Evolutionary conservation across 2,113 vertebrate genomes (phyloP).

Genomic region (Gnathonemus longibarbis): DNA sequence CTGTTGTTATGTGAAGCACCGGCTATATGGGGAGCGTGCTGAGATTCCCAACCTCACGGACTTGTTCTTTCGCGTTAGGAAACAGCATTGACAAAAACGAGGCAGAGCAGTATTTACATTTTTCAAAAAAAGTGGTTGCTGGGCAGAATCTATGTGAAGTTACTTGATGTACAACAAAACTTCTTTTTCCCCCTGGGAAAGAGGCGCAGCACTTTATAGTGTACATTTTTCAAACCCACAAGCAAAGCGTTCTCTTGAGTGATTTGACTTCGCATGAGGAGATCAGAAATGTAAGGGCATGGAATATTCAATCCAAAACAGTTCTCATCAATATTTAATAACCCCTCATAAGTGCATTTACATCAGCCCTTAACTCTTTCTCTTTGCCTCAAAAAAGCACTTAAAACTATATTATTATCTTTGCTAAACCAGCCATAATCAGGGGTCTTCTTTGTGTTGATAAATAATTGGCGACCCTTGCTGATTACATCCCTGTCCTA

Average conservation of each 20-base stretch:
- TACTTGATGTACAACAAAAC: background rate
- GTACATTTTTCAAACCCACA: background rate
- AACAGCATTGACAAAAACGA: background rate
- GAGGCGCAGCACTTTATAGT: background rate
- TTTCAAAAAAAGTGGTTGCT: background rate
- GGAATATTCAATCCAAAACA: slow-evolving; percentile 14
- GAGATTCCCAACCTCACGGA: background rate
- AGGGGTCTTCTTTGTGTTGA: background rate
- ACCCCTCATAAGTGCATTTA: background rate
- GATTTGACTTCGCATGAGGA: background rate
- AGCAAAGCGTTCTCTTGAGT: background rate
- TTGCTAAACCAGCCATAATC: background rate
- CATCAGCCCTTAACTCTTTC: background rate
- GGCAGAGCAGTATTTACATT: background rate
- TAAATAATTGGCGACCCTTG: background rate
- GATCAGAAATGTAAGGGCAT: background rate
- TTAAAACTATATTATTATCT: background rate
- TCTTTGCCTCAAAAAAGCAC: background rate
- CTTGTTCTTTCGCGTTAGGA: background rate
- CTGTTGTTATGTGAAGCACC: background rate
- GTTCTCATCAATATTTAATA: slow-evolving; percentile 7
- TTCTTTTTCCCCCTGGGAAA: background rate
- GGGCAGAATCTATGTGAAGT: background rate
- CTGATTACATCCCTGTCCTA: background rate
- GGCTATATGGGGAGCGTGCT: background rate